Evolutionary conservation across 2,888 invertebrate species (phyloP).

Genomic region (Drosophila pseudotakahashii): DNA sequence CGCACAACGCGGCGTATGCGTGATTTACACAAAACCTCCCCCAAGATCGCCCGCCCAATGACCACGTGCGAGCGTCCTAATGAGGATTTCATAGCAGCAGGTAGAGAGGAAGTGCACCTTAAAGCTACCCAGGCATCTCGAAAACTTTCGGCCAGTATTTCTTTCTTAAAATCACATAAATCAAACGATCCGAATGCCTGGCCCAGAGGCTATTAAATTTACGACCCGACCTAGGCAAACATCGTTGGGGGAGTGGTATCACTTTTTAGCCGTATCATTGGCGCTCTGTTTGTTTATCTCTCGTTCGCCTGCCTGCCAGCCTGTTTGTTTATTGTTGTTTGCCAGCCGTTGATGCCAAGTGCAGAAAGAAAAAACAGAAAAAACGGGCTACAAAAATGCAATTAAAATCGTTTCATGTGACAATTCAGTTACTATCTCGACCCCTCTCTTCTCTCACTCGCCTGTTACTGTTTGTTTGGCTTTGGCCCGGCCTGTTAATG

Average conservation of each 20-base stretch:
- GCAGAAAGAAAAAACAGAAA: constrained; percentile 13
- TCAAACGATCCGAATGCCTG: constrained; percentile 44
- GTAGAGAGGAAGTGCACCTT: constrained; percentile 4
- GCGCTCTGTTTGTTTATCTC: constrained; percentile 47
- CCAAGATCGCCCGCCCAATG: neutral
- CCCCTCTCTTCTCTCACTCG: constrained; percentile 5
- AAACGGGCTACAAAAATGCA: constrained; percentile 63
- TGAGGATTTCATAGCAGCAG: constrained; percentile 44
- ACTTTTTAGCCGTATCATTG: constrained; percentile 53
- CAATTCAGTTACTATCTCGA: constrained; percentile 54
- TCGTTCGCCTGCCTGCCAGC: constrained; percentile 23
- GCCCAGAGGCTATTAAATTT: constrained; percentile 71
- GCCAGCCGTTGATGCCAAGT: constrained; percentile 44
- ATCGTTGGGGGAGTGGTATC: constrained; percentile 23
- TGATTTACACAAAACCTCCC: constrained; percentile 50
- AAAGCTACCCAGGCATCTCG: constrained; percentile 15
- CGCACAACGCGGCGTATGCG: constrained; percentile 56
- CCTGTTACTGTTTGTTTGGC: constrained; percentile 9
- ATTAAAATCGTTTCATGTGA: constrained; percentile 75
- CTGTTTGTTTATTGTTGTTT: constrained; percentile 41
- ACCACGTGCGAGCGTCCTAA: constrained; percentile 46
- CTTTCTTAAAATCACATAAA: constrained; percentile 49
- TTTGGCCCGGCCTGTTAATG: constrained; percentile 42
- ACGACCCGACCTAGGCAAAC: constrained; percentile 50
- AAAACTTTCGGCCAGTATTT: constrained; percentile 22